phyloP scores from a whole-genome alignment of 2,888 invertebrate genomes.

The Acronicta psi region DNA sequence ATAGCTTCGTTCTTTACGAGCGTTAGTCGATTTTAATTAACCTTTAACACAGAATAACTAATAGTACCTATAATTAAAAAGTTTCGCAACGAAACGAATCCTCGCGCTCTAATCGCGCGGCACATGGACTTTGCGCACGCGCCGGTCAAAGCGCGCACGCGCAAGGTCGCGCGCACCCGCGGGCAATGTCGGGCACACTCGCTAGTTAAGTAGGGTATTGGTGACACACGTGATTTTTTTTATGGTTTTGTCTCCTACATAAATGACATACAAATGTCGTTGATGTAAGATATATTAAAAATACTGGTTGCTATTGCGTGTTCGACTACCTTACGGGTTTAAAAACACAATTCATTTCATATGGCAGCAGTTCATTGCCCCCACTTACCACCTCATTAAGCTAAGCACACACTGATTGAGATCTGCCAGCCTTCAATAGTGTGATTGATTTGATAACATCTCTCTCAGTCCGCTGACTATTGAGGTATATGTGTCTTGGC shows the following conservation, averaged over 20 bases:
- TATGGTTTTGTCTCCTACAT: not conserved
- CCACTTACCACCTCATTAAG: slow-evolving; percentile 1
- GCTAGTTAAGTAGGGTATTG: slow-evolving; percentile 7
- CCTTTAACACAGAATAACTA: too few species aligned
- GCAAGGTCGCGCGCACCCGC: slow-evolving; percentile 18
- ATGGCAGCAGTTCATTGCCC: not conserved
- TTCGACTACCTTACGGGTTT: too few species aligned
- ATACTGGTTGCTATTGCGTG: too few species aligned
- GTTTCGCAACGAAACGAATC: slow-evolving; percentile 23
- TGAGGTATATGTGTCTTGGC: slow-evolving; percentile 23
- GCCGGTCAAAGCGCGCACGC: slow-evolving; percentile 31
- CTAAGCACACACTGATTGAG: slow-evolving; percentile 5
- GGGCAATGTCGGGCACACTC: slow-evolving; percentile 19
- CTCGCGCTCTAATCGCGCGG: slow-evolving; percentile 24
- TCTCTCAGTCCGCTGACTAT: slow-evolving; percentile 19
- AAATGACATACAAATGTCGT: too few species aligned
- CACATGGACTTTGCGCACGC: slow-evolving; percentile 4
- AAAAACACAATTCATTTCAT: too few species aligned
- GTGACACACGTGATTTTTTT: slow-evolving; percentile 10
- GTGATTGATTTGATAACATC: slow-evolving; percentile 30
- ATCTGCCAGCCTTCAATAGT: not conserved
- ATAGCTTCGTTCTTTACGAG: not conserved
- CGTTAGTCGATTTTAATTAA: slow-evolving; percentile 2
- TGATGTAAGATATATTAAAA: too few species aligned
- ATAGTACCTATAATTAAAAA: too few species aligned